These are phyloP conservation scores for Drosophila acutilabella DNA, from an alignment of 2,888 invertebrate genomes.

Conservation along the genomic window DNA sequence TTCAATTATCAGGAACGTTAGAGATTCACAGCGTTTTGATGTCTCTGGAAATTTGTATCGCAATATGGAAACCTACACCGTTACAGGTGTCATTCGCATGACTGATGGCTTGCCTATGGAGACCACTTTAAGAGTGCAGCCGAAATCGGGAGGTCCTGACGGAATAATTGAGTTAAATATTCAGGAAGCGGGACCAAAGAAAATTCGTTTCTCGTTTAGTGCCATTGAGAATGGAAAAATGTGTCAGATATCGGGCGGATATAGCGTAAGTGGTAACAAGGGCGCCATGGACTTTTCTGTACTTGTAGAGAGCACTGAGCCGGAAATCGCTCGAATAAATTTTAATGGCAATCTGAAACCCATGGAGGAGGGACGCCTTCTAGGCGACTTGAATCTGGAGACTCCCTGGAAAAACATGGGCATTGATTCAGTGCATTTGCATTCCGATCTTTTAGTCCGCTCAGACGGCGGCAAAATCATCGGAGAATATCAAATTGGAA, in stretches of 20 bases:
- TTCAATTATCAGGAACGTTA: slow-evolving; percentile 61
- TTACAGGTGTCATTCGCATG: slow-evolving; percentile 85
- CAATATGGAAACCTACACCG: slow-evolving; percentile 84
- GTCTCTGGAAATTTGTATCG: slow-evolving; percentile 85
- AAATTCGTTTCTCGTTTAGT: slow-evolving; percentile 81
- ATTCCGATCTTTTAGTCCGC: slow-evolving; percentile 72
- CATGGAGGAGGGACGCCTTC: slow-evolving; percentile 47
- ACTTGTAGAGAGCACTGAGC: slow-evolving; percentile 81
- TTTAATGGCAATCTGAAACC: slow-evolving; percentile 79
- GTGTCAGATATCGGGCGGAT: slow-evolving; percentile 84
- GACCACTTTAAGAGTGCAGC: slow-evolving; percentile 85
- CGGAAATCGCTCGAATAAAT: slow-evolving; percentile 81
- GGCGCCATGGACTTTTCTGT: slow-evolving; percentile 85
- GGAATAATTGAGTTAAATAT: slow-evolving; percentile 82
- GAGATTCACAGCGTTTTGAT: slow-evolving; percentile 72
- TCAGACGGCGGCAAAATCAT: slow-evolving; percentile 77
- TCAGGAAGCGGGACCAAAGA: slow-evolving; percentile 68
- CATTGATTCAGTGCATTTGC: slow-evolving; percentile 81
- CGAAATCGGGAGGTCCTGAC: slow-evolving; percentile 84
- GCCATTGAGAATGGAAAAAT: slow-evolving; percentile 85
- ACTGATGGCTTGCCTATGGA: slow-evolving; percentile 84
- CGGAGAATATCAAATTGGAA: slow-evolving; percentile 85
- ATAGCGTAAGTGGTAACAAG: slow-evolving; percentile 81
- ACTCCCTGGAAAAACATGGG: slow-evolving; percentile 84
- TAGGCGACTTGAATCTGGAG: slow-evolving; percentile 77